Evolutionary conservation across 2,113 vertebrate species (phyloP), one percentile per base, ranked within the genome.

Genomic region (Semnopithecus entellus): DNA sequence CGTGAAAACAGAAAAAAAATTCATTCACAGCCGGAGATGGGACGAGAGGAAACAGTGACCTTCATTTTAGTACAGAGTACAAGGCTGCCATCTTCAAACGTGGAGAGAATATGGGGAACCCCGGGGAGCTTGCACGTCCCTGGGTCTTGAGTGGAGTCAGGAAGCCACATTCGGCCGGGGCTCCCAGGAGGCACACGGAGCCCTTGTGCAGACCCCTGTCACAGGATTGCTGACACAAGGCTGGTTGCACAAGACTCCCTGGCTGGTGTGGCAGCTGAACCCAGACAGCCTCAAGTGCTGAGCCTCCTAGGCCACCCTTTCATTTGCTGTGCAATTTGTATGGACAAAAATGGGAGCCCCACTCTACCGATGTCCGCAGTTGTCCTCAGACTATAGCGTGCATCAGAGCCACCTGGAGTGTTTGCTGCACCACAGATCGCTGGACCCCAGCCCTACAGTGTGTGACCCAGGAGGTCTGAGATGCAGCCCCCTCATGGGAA

Each of bases 301-400:
- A 5, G 6, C 8, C 10, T 52, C 18, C 59, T 27, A 1, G 35
- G 50, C 64, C 32, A 16, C 13, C 3, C 38, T 75, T 61, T 4
- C 8, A 0, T 1, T 13, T 38, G 48, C 68, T 10, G 23, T 7
- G 8, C 45, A 5, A 1, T 30, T 38, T 22, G 1, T 13, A 5
- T 0, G 12, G 6, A 18, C 3, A 13, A 0, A 2, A 0, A 35
- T 1, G 5, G 23, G 68, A 45, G 23, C 0, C 14, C 4, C 5
- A 20, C 4, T 0, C 59, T 2, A 1, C 45, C 16, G 18, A 2
- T 6, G 25, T 8, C 16, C 0, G 5, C 22, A 3, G 16, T 0
- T 2, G 32, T 5, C 48, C 84, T 73, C 45, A 27, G 40, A 7
- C 38, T 0, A 0, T 0, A 1, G 22, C 2, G 0, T 18, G 9